Conservation (phyloP, 2,113 vertebrate species). For the Oplegnathus fasciatus region DNA sequence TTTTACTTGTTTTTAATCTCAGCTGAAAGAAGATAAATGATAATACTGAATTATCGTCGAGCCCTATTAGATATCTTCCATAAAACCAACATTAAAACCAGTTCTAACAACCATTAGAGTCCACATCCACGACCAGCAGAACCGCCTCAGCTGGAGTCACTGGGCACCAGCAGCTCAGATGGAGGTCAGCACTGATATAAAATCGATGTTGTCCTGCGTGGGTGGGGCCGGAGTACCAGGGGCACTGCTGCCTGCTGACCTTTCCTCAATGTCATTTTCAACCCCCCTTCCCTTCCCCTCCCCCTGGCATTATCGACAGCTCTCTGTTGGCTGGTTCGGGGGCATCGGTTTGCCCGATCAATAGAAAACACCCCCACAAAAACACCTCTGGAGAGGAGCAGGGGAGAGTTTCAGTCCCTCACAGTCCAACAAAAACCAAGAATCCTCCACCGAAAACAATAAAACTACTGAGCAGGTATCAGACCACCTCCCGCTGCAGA, state of each 20-base stretch:
- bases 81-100: neutral
- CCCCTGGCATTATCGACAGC: slow-evolving; percentile 28
- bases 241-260: slow-evolving; percentile 47
- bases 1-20: neutral
- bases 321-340: slow-evolving; percentile 29
- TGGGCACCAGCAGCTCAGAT: slow-evolving; percentile 12
- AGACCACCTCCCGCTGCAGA: neutral
- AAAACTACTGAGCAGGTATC: neutral
- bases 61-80: neutral
- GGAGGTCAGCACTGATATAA: slow-evolving; percentile 25
- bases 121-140: neutral
- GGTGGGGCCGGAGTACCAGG: slow-evolving; percentile 6
- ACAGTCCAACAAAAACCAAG: neutral
- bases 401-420: neutral
- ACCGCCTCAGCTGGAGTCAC: neutral
- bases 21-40: neutral
- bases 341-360: slow-evolving; percentile 41
- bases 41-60: neutral
- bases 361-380: slow-evolving; percentile 42
- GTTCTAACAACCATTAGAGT: neutral
- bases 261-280: slow-evolving; percentile 58
- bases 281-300: neutral
- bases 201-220: slow-evolving; percentile 35
- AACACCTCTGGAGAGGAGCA: neutral
- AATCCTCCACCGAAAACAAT: neutral